A percentile compares a stretch with the other conserved stretches of the same genome.
Evolutionary conservation across 1,140 invertebrate species (phyloP).

Genomic region (Vanessa atalanta): DNA sequence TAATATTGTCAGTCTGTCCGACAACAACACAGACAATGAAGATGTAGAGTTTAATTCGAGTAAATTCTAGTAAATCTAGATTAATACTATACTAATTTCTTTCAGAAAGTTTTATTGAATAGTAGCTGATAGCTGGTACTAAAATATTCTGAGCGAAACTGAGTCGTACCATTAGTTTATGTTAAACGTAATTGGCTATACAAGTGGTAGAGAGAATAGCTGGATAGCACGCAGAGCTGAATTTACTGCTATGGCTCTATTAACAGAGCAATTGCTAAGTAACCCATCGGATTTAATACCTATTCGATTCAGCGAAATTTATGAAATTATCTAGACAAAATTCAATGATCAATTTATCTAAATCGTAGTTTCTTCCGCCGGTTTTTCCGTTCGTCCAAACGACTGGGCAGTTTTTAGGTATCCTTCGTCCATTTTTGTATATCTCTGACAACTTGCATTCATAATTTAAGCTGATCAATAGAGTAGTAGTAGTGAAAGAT

Average conservation of each 20-base stretch:
- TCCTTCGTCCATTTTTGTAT: too few species aligned
- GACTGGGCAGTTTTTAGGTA: too few species aligned
- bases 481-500: too few species aligned
- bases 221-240: constrained; percentile 28
- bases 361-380: not conserved
- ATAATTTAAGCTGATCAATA: too few species aligned
- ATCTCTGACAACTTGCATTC: too few species aligned
- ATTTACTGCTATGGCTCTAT: constrained; percentile 27
- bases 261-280: constrained; percentile 24
- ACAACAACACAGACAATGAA: too few species aligned
- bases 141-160: constrained; percentile 1
- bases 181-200: constrained; percentile 23
- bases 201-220: constrained; percentile 16
- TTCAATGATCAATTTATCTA: not conserved
- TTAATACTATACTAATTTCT: too few species aligned
- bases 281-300: constrained; percentile 13
- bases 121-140: not conserved
- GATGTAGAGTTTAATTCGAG: too few species aligned
- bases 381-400: too few species aligned
- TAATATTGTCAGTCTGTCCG: too few species aligned
- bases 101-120: too few species aligned
- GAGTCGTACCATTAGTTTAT: constrained; percentile 16
- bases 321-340: not conserved
- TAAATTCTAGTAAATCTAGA: too few species aligned
- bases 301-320: constrained; percentile 5